Conservation (phyloP, 2,888 invertebrate species). For the Cephus sareptanus region DNA sequence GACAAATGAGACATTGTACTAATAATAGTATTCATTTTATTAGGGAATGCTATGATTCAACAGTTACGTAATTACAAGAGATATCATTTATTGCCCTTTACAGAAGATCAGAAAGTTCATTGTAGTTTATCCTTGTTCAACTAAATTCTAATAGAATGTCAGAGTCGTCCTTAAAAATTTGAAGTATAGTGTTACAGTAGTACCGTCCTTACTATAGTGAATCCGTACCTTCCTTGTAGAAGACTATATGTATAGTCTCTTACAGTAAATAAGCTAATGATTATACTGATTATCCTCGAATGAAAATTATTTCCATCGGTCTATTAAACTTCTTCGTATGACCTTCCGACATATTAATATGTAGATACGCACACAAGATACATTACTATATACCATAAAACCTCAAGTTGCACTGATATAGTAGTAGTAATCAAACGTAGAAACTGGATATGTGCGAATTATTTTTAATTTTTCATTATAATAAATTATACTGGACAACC, state of each 20-base stretch:
- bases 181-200: conserved; percentile 6
- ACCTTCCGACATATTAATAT: not conserved
- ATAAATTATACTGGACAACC: conserved; percentile 1
- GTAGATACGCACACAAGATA: not conserved
- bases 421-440: not conserved
- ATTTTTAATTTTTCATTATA: conserved; percentile 3
- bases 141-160: not conserved
- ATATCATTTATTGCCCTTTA: not conserved
- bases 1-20: not conserved
- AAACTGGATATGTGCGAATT: not conserved
- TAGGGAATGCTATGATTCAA: not conserved
- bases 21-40: not conserved
- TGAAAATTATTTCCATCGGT: not conserved
- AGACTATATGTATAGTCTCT: not conserved
- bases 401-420: not conserved
- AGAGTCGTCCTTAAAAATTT: not conserved
- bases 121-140: not conserved
- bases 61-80: not conserved
- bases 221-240: not conserved
- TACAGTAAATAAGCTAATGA: not conserved
- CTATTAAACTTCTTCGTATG: conserved; percentile 2
- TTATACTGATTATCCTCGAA: not conserved
- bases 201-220: conserved; percentile 9
- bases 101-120: not conserved
- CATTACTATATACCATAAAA: not conserved